A percentile compares a stretch with the other conserved stretches of the same genome.
These are phyloP conservation scores for Nemopilema nomurai DNA, from an alignment of 30 jellyfish, hydroid and myxozoan species.

Conservation along the genomic window DNA sequence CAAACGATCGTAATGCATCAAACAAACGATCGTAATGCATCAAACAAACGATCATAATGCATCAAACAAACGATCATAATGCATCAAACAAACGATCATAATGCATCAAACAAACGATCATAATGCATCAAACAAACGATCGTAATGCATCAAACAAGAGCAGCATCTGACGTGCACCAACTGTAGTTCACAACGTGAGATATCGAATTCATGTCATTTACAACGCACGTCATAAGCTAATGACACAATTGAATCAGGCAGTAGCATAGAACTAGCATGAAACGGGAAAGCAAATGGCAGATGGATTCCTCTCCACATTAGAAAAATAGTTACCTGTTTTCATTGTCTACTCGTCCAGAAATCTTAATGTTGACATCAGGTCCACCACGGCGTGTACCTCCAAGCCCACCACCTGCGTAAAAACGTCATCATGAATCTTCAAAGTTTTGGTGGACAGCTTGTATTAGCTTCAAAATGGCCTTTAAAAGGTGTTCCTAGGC, in stretches of 20 bases:
- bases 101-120: too few relatives aligned
- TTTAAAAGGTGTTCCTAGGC: too few relatives aligned
- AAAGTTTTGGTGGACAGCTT: not conserved
- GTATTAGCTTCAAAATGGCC: not conserved
- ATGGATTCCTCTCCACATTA: not conserved
- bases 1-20: too few relatives aligned
- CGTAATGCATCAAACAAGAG: too few relatives aligned
- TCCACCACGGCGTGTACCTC: conserved; percentile 98
- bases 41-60: not conserved
- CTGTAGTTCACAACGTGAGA: too few relatives aligned
- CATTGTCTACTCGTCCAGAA: conserved; percentile 95
- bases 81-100: not conserved
- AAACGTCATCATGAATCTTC: not conserved
- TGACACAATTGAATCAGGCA: too few relatives aligned
- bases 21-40: not conserved
- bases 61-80: not conserved
- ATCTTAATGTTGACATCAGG: conserved; percentile 79
- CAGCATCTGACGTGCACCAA: too few relatives aligned
- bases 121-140: too few relatives aligned
- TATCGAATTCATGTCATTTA: too few relatives aligned
- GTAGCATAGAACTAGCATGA: too few relatives aligned
- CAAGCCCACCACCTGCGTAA: conserved; percentile 96
- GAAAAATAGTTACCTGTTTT: conserved; percentile 54
- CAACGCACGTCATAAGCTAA: too few relatives aligned
- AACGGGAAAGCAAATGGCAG: not conserved